Evolutionary conservation across 2,797 vertebrate species (phyloP), one percentile per base, ranked within the genome.

Genomic region (Aphelocoma californica): DNA sequence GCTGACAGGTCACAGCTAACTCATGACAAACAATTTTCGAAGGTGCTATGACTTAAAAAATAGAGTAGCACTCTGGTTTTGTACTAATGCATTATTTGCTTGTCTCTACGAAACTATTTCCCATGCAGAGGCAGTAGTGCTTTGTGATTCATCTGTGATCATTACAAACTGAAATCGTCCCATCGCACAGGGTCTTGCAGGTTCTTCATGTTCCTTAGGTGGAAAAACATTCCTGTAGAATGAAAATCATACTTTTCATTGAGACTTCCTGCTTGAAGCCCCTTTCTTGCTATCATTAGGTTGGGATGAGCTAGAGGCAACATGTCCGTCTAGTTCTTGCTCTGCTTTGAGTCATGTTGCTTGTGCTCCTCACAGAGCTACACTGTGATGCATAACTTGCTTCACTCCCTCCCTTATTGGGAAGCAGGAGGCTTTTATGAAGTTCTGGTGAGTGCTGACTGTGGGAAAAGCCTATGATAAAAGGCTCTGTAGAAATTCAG

Each of bases 41-140:
- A 66, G 62, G 44, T 79, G 42, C 36, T 72, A 14, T 7, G 36
- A 54, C 36, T 79, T 78, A 82, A 9, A 54, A 96, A 83, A 79
- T 40, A 84, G 47, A 80, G 38, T 61, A 87, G 45, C 26, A 54
- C 66, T 61, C 36, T 50, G 36, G 6, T 65, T 87, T 57, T 73
- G 20, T 65, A 66, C n/a, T 73, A 58, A 92, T 80, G 81, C 23
- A 86, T 60, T 38, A 48, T 88, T 94, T 95, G 74, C 95, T 96
- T 95, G 88, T 82, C 86, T 61, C 26, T 75, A 7, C 2, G 7
- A 70, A 91, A 70, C 21, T 7, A 9, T 15, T 80, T 65, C 48
- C 42, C 32, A 26, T 9, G 14, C 2, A 20, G 47, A 86, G 83
- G 21, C 4, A 7, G 15, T 28, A 58, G 29, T 26, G 21, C 47